These are phyloP conservation scores for Eublepharis macularius DNA, from an alignment of 2,113 vertebrate species.

Conservation along the genomic window DNA sequence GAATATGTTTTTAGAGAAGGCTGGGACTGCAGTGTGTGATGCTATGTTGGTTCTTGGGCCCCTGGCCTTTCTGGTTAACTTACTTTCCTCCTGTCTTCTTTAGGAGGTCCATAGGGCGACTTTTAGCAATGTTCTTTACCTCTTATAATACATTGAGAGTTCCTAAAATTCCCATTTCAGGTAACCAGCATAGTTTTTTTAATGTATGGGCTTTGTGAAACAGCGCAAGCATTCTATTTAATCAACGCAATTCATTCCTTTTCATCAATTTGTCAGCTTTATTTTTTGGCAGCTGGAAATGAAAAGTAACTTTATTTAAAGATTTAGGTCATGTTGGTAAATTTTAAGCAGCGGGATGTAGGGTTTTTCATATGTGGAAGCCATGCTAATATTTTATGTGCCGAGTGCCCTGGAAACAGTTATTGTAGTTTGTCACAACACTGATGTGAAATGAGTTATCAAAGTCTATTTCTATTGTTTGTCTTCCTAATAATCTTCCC, in stretches of 20 bases:
- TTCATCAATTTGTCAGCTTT: conserved; percentile 1
- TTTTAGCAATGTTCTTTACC: background rate
- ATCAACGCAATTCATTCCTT: background rate
- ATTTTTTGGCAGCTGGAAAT: conserved; percentile 5
- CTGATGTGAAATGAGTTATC: background rate
- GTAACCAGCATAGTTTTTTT: background rate
- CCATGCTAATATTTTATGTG: background rate
- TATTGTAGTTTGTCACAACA: background rate
- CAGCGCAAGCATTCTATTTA: background rate
- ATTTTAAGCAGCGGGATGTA: background rate
- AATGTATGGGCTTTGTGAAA: background rate
- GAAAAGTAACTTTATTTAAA: background rate
- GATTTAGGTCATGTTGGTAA: conserved; percentile 10
- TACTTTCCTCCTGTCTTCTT: no score
- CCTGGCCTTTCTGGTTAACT: no score
- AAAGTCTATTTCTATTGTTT: background rate
- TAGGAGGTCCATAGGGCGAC: background rate
- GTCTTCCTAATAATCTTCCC: background rate
- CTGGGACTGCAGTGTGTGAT: background rate
- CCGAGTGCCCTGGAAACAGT: background rate
- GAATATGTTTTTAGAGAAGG: background rate
- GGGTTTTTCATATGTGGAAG: background rate
- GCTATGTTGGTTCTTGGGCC: background rate
- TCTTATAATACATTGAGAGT: background rate
- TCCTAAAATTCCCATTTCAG: background rate